Base-by-base conservation (phyloP, 2,888 invertebrate species). In the Volucella inflata region DNA sequence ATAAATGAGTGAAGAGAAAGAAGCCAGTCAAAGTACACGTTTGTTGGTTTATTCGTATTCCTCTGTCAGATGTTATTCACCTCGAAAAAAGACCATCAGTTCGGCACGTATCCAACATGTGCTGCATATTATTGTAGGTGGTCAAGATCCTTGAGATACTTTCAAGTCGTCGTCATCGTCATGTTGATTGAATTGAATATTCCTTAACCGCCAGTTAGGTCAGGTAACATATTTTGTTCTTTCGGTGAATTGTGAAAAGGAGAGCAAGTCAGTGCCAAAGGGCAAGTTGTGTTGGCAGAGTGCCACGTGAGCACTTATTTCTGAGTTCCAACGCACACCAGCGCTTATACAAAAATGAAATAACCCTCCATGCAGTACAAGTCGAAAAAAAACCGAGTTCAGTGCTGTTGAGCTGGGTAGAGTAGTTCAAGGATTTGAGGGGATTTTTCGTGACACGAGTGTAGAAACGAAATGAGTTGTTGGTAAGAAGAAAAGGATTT, bases 81-180 rank as follows among this genome's bases (percentile, higher is more conserved):
- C 44, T n/a, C 44, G 12, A n/a, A 44, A 44, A 9, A n/a, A 44
- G 12, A 44, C 11, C 44, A 30, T 30, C 30, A 30, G 30, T 30
- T 30, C 30, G 30, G 30, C 30, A 30, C 6, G 30, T 30, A 30
- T 30, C 30, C 30, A 30, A 30, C 30, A 30, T 30, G 30, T 30
- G 44, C 42, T 17, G 17, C 6, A 40, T 12, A 38, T 16, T 46
- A 38, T 38, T 74, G 53, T 40, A 75, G 64, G 46, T 65, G 65
- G 65, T 75, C 42, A 50, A 59, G 59, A 67, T 75, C 65, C 55
- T 59, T 75, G 65, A 65, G 46, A 64, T 72, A 62, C n/a, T 62
- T 62, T 36, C 21, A 1, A 12, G 50, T 53, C 16, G 71, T 53
- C 42, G 21, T 53, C 12, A 42, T 44, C 16, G 71, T 53, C 42